A percentile compares a stretch with the other conserved stretches of the same genome.
Evolutionary conservation across 2,797 vertebrate genomes (phyloP).

Genomic region (Falco berigora): DNA sequence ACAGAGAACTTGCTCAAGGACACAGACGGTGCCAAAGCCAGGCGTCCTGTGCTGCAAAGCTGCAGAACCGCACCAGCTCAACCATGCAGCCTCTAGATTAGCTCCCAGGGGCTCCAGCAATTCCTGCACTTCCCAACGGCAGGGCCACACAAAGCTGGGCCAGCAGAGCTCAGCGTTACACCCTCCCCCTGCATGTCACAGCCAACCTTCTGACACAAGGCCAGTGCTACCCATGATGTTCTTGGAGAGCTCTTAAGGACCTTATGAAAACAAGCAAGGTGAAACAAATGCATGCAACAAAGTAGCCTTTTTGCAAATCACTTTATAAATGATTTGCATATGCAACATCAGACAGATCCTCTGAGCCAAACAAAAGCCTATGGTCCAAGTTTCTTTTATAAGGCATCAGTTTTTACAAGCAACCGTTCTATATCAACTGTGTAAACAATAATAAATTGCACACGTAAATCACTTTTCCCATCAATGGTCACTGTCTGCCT

Average conservation of each 20-base stretch:
- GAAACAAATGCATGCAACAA: not conserved
- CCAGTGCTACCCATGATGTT: not conserved
- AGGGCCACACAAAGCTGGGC: not conserved
- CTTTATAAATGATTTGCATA: not conserved
- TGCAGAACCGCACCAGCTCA: not conserved
- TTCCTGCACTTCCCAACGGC: rapidly evolving
- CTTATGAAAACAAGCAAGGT: not conserved
- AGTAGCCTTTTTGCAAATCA: not conserved
- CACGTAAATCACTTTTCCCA: not conserved
- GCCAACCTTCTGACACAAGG: not conserved
- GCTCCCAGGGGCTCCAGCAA: not conserved
- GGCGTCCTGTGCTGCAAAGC: not conserved
- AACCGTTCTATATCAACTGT: not conserved
- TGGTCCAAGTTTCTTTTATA: not conserved
- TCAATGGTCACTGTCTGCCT: not conserved
- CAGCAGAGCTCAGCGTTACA: not conserved
- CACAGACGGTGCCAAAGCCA: not conserved
- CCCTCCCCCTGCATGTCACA: not conserved
- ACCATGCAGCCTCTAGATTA: rapidly evolving
- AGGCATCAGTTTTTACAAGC: not conserved
- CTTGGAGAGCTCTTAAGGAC: not conserved
- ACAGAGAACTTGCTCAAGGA: not conserved
- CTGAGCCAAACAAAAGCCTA: not conserved
- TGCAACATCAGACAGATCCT: not conserved
- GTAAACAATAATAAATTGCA: not conserved